A percentile compares a stretch with the other conserved stretches of the same genome.
Conservation (phyloP, 2,888 invertebrate genomes). For the Frankliniella intonsa region DNA sequence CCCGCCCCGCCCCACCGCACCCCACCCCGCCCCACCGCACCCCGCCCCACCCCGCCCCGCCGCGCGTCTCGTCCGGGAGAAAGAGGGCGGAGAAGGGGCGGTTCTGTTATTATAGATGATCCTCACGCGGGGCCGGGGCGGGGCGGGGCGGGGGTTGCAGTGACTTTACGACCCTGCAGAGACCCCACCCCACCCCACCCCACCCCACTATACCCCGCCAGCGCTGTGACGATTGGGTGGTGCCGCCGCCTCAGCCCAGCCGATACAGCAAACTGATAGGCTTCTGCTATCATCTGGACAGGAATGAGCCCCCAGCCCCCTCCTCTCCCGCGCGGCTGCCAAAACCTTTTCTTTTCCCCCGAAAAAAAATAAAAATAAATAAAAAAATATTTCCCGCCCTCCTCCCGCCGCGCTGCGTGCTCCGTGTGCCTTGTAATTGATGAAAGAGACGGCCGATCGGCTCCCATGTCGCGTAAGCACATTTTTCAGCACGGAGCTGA, state of each 20-base stretch:
- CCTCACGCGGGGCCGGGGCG: not conserved
- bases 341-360: no score
- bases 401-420: no score
- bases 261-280: conserved; percentile 20
- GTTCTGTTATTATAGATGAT: conserved; percentile 7
- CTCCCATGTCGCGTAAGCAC: no score
- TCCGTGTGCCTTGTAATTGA: no score
- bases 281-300: not conserved
- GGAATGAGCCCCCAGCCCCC: not conserved
- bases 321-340: not conserved
- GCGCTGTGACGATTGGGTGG: not conserved
- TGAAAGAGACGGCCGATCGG: no score
- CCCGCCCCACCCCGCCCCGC: no score
- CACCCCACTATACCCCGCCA: not conserved
- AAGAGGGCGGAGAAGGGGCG: not conserved
- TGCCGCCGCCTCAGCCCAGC: not conserved
- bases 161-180: conserved; percentile 16
- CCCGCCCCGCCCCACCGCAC: not conserved
- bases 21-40: no score
- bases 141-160: not conserved
- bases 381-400: no score
- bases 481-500: no score
- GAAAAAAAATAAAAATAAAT: no score
- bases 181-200: not conserved
- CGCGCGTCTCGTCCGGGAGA: no score